Evolutionary conservation across 2,113 vertebrate genomes (phyloP), one percentile per base, ranked within the genome.

Genomic region (Suricata suricatta): DNA sequence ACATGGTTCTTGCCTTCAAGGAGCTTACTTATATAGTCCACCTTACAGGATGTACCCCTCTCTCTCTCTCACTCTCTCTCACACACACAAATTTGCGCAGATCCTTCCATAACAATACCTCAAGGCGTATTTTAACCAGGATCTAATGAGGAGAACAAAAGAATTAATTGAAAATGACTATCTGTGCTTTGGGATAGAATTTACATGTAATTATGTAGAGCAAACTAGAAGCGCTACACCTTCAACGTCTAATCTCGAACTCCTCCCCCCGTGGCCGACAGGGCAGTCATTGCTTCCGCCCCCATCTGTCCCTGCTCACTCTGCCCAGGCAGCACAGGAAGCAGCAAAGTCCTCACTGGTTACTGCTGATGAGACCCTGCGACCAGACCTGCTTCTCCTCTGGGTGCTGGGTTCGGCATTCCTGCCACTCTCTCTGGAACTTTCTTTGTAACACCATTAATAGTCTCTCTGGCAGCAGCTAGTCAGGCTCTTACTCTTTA

Each of bases 141-240:
- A 95, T 85, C 87, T 97, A 98, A 97, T 95, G 83, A 97, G 60
- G 47, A 97, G 87, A 97, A 97, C 94, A 97, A 97, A 98, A 96
- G 95, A 96, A 98, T 84, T 97, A 92, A 98, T 97, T 88, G 95
- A 38, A 66, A 98, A 96, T 96, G 95, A 96, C 76, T 82, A 68
- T 91, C 90, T 97, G 92, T 97, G 92, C 92, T 96, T 95, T 92
- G 88, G 63, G 90, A 88, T 71, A 60, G 84, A 96, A 74, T 92
- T 72, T 44, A 79, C 68, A 92, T 19, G 50, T 94, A 94, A 98
- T 96, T 96, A 95, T 4, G 44, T 85, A 80, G 5, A 72, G 35
- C 87, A 90, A 71, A 50, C 87, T 14, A 21, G 57, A 88, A 95
- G 69, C 2, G 27, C 29, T 23, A 9, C 31, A 63, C 25, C 69